Conservation (phyloP, 1,140 invertebrate species). For the Caerostris extrusa region DNA sequence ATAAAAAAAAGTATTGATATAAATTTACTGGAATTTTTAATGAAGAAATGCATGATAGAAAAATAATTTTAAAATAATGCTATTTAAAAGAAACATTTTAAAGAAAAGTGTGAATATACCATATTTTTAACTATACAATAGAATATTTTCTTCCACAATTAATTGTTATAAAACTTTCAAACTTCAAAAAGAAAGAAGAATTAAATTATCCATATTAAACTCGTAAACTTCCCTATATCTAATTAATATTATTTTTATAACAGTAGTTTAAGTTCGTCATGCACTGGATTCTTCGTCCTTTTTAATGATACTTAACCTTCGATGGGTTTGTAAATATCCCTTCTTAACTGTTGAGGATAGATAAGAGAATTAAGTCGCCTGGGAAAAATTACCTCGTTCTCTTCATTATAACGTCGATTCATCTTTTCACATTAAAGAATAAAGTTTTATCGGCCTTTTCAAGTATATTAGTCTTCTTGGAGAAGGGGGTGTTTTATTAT, state of each 20-base stretch:
- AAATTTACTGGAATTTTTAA: no score
- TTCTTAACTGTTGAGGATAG: neutral
- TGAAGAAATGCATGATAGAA: no score
- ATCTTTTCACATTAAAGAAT: neutral
- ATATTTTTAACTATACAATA: no score
- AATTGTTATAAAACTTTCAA: neutral
- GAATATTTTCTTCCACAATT: neutral
- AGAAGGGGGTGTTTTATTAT: neutral
- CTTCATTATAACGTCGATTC: constrained; percentile 2
- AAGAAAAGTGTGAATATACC: no score
- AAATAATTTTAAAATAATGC: no score
- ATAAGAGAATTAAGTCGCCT: constrained; percentile 30
- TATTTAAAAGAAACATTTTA: no score
- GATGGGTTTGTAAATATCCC: neutral
- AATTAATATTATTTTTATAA: neutral
- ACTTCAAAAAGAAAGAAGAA: neutral
- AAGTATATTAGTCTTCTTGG: neutral
- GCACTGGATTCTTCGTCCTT: neutral
- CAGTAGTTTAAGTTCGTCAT: neutral
- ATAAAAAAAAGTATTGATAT: no score
- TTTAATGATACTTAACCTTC: constrained; percentile 1
- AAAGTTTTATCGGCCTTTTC: neutral
- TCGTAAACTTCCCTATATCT: neutral
- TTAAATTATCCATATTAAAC: neutral
- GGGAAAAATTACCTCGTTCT: constrained; percentile 6